Conservation (phyloP, 2,888 invertebrate genomes). For the Yponomeuta evonymella region DNA sequence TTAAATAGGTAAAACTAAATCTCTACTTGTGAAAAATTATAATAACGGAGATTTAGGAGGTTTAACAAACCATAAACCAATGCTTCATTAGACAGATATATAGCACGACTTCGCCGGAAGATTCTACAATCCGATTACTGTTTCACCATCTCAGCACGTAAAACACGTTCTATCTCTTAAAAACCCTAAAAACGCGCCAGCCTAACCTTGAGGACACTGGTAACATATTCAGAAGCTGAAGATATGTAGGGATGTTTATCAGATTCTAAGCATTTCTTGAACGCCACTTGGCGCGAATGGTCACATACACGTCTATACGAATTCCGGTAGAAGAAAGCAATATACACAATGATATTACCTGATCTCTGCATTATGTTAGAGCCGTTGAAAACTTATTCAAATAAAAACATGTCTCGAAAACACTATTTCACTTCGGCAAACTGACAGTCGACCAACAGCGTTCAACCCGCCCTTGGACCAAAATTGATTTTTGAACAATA, state of each 20-base stretch:
- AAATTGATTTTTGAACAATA: conserved; percentile 60
- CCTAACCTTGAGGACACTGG: not conserved
- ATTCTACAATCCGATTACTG: not conserved
- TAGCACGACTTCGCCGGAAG: not conserved
- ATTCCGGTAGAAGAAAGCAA: not conserved
- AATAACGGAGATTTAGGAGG: not conserved
- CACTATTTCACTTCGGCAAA: conserved; percentile 47
- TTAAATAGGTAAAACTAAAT: too few relatives aligned
- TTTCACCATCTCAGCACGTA: not conserved
- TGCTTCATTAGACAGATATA: not conserved
- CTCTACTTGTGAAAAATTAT: not conserved
- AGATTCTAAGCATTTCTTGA: conserved; percentile 17
- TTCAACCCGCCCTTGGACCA: conserved; percentile 60
- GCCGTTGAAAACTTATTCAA: conserved; percentile 47
- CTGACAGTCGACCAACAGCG: conserved; percentile 60
- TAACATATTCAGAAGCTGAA: not conserved
- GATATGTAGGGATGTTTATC: not conserved
- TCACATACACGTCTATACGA: not conserved
- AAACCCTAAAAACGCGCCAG: not conserved
- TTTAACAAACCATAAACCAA: not conserved
- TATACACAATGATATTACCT: conserved; percentile 41
- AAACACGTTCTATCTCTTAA: not conserved
- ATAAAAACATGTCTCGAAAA: conserved; percentile 60
- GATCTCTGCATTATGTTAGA: conserved; percentile 68
- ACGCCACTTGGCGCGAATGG: conserved; percentile 20